Base-by-base conservation (phyloP, 2,888 invertebrate genomes). In the Sarcophaga subvicina region DNA sequence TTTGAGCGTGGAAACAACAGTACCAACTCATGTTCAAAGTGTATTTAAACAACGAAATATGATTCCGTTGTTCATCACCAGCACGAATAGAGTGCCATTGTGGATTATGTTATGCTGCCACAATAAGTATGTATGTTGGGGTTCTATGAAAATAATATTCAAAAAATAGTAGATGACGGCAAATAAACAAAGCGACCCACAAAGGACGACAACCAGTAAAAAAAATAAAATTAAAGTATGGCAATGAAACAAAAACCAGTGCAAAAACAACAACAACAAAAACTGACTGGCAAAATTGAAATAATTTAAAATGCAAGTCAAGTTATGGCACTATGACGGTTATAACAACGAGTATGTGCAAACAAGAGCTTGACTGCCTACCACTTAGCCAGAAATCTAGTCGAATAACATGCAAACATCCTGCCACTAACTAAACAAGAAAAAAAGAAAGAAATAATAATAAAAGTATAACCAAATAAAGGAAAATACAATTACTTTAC, bases 401-500 rank as follows among this genome's bases (percentile, higher is more conserved):
- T 73, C 27, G 63, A 76, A 76, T 75, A 75, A 70, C 69, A 75
- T 54, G 69, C 54, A 75, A 69, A 75, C 37, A 70, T 75, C n/a
- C 49, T 63, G 37, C 37, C 49, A 62, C 63, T 22, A 81, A 67
- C 8, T 10, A 37, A 10, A 8, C 8, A 62, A 49, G 37, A 69
- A 49, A 62, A 62, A 27, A 66, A 37, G 0, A 64, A 27, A 47
- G 64, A 80, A 62, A 69, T 60, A 69, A 62, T 78, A 62, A 70
- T 60, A 73, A 62, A 67, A 81, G 20, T 69, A 49, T 81, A 81
- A 81, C 81, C 5, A 81, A 75, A 81, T 81, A 81, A 81, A 75
- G 27, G 75, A 70, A 81, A 73, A 75, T 81, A 81, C 62, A 81
- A 81, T 81, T 81, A 76, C 69, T 81, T 81, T 69, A 67, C 60